These are phyloP conservation scores for Drosophila rellima DNA, from an alignment of 2,888 invertebrate genomes.

Conservation along the genomic window DNA sequence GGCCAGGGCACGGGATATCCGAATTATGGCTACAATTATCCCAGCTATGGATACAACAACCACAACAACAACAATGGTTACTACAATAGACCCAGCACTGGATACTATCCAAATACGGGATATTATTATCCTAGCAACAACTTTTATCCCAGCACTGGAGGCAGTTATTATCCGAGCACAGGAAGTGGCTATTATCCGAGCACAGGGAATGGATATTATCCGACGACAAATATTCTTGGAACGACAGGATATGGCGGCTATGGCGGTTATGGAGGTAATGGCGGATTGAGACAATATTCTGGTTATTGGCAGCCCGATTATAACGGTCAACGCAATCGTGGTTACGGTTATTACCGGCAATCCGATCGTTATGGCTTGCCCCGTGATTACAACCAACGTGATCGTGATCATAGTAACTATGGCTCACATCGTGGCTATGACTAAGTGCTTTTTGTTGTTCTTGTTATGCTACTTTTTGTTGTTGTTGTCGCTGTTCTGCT, in stretches of 20 bases:
- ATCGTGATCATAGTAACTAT: slow-evolving; percentile 53
- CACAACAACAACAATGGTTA: slow-evolving; percentile 29
- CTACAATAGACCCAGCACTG: slow-evolving; percentile 43
- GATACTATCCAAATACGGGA: slow-evolving; percentile 53
- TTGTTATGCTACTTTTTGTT: neutral
- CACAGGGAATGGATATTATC: slow-evolving; percentile 64
- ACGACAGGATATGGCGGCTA: slow-evolving; percentile 85
- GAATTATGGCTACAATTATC: slow-evolving; percentile 57
- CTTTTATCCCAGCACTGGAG: slow-evolving; percentile 48
- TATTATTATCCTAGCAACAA: slow-evolving; percentile 40
- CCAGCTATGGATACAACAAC: slow-evolving; percentile 56
- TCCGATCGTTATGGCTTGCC: slow-evolving; percentile 84
- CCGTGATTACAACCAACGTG: slow-evolving; percentile 40
- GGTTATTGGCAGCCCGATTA: slow-evolving; percentile 88
- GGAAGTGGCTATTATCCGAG: slow-evolving; percentile 43
- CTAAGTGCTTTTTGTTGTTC: slow-evolving; percentile 35
- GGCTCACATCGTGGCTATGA: slow-evolving; percentile 74
- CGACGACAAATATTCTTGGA: slow-evolving; percentile 83
- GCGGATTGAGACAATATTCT: slow-evolving; percentile 87
- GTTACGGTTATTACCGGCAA: slow-evolving; percentile 87
- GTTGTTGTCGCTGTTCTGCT: slow-evolving; percentile 38
- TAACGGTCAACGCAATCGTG: slow-evolving; percentile 87
- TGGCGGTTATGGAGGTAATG: slow-evolving; percentile 88
- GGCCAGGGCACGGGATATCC: slow-evolving; percentile 65
- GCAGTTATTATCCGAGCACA: slow-evolving; percentile 48